Evolutionary conservation across 2,888 invertebrate species (phyloP), one percentile per base, ranked within the genome.

Genomic region (Drosophila suboccidentalis): DNA sequence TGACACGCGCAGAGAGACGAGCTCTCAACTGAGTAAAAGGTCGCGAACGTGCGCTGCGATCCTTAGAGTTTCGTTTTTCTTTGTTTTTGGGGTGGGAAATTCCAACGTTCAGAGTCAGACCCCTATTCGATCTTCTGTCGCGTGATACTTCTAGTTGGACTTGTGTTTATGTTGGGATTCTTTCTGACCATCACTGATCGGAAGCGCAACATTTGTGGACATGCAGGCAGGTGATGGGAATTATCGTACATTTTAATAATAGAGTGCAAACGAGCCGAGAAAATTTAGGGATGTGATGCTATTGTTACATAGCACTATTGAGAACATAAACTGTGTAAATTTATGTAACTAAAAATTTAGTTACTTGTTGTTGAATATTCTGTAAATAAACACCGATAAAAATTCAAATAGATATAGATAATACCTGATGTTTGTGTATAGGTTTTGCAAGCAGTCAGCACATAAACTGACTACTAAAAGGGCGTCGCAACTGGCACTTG

Each of bases 81-180:
- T 22, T 22, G n/a, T 22, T 6, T 44, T 54, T 66, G 78, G 74
- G 78, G 78, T 78, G 58, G 74, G 15, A 74, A 63, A 60, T 43
- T 29, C 41, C 38, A 54, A 19, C 19, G 43, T 38, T 34, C 43
- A 36, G 4, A 75, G 79, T 78, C 81, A 81, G 90, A 80, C 91
- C 91, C 91, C 83, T 85, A 91, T 91, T 68, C 80, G 89, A 85
- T 88, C 90, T 69, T 53, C 73, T 89, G 85, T 75, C 67, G 59
- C 54, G 53, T 53, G 72, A 63, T 53, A 53, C 63, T 76, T 76
- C 79, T 60, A 71, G 63, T 70, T 70, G 61, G 77, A 78, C n/a
- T 44, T 15, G 3, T 47, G 10, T 36, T n/a, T 38, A 19, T 61
- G 68, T 26, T 26, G 63, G 36, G 57, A 71, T 62, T 39, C 68